Conservation (phyloP, 2,888 invertebrate species). For the Lithophane semibrunnea region DNA sequence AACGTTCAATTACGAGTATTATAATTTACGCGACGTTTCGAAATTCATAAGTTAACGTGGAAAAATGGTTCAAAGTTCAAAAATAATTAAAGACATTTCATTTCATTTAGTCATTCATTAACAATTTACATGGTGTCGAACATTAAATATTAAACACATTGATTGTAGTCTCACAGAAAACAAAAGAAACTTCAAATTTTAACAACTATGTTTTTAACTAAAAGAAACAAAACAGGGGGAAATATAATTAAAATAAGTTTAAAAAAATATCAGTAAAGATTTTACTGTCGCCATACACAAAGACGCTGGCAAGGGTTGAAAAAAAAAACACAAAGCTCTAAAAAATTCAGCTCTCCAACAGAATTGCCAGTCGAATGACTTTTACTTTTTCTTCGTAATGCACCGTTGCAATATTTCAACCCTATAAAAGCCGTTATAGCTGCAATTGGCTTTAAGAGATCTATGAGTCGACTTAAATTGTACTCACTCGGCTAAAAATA, state of each 20-base stretch:
- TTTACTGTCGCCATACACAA: slow-evolving; percentile 19
- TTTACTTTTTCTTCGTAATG: slow-evolving; percentile 56
- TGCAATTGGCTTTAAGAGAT: slow-evolving; percentile 64
- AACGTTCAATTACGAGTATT: slow-evolving; percentile 35
- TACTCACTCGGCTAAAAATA: slow-evolving; percentile 57
- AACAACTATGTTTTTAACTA: neutral
- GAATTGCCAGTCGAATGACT: slow-evolving; percentile 56
- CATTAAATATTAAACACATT: no score
- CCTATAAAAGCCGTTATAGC: slow-evolving; percentile 59
- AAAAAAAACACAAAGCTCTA: slow-evolving; percentile 6
- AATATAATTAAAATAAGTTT: neutral
- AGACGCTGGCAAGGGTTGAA: neutral
- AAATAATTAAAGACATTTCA: neutral
- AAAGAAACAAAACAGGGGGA: neutral
- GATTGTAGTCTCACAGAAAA: neutral
- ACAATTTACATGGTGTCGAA: no score
- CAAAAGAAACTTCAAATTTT: neutral
- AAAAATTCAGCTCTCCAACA: slow-evolving; percentile 49
- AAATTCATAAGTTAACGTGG: neutral
- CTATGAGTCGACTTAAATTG: slow-evolving; percentile 58
- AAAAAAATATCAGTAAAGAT: neutral
- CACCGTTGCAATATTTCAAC: slow-evolving; percentile 61
- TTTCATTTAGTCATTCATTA: no score
- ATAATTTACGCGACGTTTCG: neutral
- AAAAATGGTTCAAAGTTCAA: slow-evolving; percentile 3